Percentiles rank a stretch among this genome's conserved stretches.
Conservation (phyloP, 1,140 invertebrate species). For the Coboldia fuscipes region DNA sequence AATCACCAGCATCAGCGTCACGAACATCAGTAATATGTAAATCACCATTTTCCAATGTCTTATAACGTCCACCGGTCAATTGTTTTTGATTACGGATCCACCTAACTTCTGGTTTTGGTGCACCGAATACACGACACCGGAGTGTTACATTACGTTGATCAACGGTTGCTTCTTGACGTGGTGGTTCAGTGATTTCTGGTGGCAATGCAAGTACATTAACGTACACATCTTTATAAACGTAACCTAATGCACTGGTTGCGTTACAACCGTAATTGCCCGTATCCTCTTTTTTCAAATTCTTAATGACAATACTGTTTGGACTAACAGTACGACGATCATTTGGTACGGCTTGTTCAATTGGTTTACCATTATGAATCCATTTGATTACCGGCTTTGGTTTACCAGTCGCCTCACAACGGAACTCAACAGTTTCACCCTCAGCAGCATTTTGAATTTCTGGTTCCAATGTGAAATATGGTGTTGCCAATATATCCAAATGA, state of each 20-base stretch:
- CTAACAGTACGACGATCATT: conserved; percentile 48
- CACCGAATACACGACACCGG: conserved; percentile 85
- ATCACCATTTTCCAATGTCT: conserved; percentile 52
- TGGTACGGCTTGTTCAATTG: conserved; percentile 48
- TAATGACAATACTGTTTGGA: conserved; percentile 58
- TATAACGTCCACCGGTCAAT: conserved; percentile 66
- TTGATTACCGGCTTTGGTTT: conserved; percentile 75
- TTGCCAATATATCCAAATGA: conserved; percentile 54
- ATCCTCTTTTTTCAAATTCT: conserved; percentile 66
- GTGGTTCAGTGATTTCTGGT: conserved; percentile 73
- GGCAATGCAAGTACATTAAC: conserved; percentile 87
- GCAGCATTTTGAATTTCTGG: conserved; percentile 73
- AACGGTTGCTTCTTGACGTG: conserved; percentile 56
- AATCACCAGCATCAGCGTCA: conserved; percentile 69
- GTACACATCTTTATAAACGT: conserved; percentile 95
- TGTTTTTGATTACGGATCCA: conserved; percentile 71
- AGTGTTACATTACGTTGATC: conserved; percentile 64
- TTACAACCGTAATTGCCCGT: conserved; percentile 98
- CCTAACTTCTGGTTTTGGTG: conserved; percentile 82
- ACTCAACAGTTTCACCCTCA: conserved; percentile 73
- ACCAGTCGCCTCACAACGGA: conserved; percentile 73
- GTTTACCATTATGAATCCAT: conserved; percentile 94
- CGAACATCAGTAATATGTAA: conserved; percentile 63
- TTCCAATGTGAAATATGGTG: conserved; percentile 82
- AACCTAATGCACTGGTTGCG: conserved; percentile 92